Base-by-base conservation (phyloP, 2,888 invertebrate genomes). In the Eupeodes latifasciatus region DNA sequence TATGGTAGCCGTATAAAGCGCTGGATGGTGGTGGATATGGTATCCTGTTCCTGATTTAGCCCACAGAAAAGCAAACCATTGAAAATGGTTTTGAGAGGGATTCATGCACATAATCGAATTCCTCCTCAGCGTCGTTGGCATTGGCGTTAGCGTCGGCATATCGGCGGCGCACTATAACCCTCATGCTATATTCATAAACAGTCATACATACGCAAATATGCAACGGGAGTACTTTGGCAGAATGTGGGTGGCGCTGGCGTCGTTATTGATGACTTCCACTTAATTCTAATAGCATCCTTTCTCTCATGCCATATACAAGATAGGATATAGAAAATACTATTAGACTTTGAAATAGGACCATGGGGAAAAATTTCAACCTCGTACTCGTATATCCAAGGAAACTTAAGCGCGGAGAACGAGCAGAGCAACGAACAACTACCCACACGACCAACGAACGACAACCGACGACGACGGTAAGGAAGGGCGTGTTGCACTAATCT, bases 91-190 rank as follows among this genome's bases (percentile, higher is more conserved):
- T 78, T 82, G 78, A 86, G 74, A 81, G 77, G 82, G 85, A 86
- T 75, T 78, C 82, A 81, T 81, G 81, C 85, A 85, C 77, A 81
- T 81, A 81, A 85, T 85, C 85, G 85, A 81, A 85, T 85, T 85
- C 47, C 53, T 61, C 62, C n/a, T 49, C 72, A 19, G 44, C 59
- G 9, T 14, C 51, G 51, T 14, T 12, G 49, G 12, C 14, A 14
- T 4, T 14, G 49, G 14, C 14, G 14, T 12, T n/a, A 34, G 12
- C 27, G 27, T 27, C 27, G 27, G 27, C 27, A 27, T 27, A 27
- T 27, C 27, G 27, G 27, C 27, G 12, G 62, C 34, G 40, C 5
- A 11, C 62, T 16, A 16, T 10, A 61, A 61, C 14, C 14, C 36
- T 49, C 40, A 34, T 11, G 11, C 19, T 66, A 44, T 7, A 40